Percentiles rank a stretch among this genome's conserved stretches.
phyloP scores from a whole-genome alignment of 2,888 invertebrate species.

The Mamestra brassicae region DNA sequence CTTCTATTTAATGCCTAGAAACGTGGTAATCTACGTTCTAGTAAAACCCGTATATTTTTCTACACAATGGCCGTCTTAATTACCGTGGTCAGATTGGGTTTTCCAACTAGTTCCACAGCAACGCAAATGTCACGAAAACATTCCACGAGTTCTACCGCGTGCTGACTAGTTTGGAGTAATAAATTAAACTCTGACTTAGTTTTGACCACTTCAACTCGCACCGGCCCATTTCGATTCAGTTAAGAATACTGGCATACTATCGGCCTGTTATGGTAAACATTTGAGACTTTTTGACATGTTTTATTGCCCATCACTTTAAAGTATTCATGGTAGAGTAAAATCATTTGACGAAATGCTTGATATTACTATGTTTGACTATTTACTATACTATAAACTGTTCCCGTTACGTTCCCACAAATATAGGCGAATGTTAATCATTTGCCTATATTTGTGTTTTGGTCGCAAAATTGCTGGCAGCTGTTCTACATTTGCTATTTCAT shows the following conservation, averaged over 20 bases:
- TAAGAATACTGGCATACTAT: not conserved
- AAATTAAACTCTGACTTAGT: not conserved
- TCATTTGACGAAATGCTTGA: not conserved
- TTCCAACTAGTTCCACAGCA: conserved; percentile 10
- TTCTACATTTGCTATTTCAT: conserved; percentile 3
- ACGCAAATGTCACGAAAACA: not conserved
- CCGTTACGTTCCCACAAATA: conserved; percentile 1
- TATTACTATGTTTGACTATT: not conserved
- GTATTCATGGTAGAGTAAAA: not conserved
- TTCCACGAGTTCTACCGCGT: not conserved
- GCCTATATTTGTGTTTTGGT: conserved; percentile 2
- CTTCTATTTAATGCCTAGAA: conserved; percentile 10
- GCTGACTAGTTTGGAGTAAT: not conserved
- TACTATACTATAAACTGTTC: not conserved
- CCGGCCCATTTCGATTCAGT: not conserved
- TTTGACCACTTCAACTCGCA: not conserved
- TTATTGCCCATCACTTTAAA: not conserved
- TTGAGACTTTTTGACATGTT: not conserved
- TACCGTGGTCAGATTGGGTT: not conserved
- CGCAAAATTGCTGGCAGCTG: not conserved
- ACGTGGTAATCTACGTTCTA: conserved; percentile 22
- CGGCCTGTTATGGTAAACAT: not conserved
- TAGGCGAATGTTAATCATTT: not conserved
- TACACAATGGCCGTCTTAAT: conserved; percentile 18
- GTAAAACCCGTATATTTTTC: conserved; percentile 13